A percentile compares a stretch with the other conserved stretches of the same genome.
Conservation (phyloP, 2,797 vertebrate genomes). For the Muraenolepis orangiensis region DNA sequence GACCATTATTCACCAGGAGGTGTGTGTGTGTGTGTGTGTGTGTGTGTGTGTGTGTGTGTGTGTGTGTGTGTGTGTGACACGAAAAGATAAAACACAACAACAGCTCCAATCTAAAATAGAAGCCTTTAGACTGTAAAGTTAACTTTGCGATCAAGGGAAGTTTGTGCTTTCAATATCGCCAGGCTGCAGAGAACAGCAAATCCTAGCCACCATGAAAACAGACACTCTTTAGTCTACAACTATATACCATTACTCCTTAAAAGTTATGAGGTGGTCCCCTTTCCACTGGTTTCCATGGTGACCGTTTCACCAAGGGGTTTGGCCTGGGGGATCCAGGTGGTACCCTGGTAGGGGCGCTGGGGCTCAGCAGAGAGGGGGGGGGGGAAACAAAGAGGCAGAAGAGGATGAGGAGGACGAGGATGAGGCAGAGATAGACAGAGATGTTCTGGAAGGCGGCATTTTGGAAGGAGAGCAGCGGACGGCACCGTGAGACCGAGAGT, state of each 20-base stretch:
- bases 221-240: background rate
- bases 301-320: constrained; percentile 17
- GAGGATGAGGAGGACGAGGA: constrained; percentile 33
- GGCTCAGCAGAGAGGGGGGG: constrained; percentile 33
- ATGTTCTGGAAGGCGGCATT: constrained; percentile 73
- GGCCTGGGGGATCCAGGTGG: constrained; percentile 74
- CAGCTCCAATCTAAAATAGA: background rate
- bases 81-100: background rate
- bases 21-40: background rate
- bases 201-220: background rate
- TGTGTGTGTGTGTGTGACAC: background rate
- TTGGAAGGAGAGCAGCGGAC: constrained; percentile 49
- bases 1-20: background rate
- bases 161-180: background rate
- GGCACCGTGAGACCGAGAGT: constrained; percentile 62
- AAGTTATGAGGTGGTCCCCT: constrained; percentile 20
- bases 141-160: constrained; percentile 15
- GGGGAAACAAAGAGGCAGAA: constrained; percentile 36
- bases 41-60: background rate
- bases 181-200: background rate
- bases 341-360: constrained; percentile 84
- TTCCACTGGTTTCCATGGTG: constrained; percentile 47
- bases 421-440: constrained; percentile 20
- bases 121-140: background rate
- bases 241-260: constrained; percentile 7